phyloP scores from a whole-genome alignment of 92 coral and sea anemone species.

The Epizoanthus rinbou region DNA sequence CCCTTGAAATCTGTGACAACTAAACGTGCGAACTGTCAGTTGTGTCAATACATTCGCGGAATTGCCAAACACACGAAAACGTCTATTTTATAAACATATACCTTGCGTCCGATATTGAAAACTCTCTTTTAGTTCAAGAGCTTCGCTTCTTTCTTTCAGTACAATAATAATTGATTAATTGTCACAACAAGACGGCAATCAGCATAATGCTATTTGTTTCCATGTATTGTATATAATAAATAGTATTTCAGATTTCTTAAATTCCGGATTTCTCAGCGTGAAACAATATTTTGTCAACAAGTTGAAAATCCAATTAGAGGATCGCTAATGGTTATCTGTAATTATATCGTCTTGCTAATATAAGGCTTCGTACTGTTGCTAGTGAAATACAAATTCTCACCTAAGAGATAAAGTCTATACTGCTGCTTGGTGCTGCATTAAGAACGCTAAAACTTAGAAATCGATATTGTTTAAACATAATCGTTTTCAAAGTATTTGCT shows the following conservation, averaged over 20 bases:
- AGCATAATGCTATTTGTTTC: not conserved
- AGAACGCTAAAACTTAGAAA: not conserved
- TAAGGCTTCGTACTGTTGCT: too few species aligned
- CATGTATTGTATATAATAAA: not conserved
- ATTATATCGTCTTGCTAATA: not conserved
- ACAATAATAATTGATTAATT: too few species aligned
- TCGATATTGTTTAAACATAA: not conserved
- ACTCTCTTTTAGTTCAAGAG: not conserved
- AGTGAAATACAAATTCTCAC: too few species aligned
- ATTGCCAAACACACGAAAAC: not conserved
- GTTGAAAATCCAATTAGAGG: conserved; percentile 12
- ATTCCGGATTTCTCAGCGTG: not conserved
- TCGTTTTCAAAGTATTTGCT: not conserved
- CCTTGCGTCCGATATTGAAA: not conserved
- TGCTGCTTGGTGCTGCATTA: too few species aligned
- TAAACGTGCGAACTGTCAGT: not conserved
- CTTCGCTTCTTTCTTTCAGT: not conserved
- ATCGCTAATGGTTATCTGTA: not conserved
- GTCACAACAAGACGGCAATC: not conserved
- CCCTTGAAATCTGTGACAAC: conserved; percentile 6
- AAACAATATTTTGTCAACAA: conserved; percentile 17
- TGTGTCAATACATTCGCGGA: not conserved
- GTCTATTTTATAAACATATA: not conserved
- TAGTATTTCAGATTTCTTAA: not conserved
- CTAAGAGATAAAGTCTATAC: too few species aligned